Percentiles rank a stretch among this genome's conserved stretches.
These are phyloP conservation scores for Pocillopora verrucosa DNA, from an alignment of 64 coral and sea anemone species.

Conservation along the genomic window DNA sequence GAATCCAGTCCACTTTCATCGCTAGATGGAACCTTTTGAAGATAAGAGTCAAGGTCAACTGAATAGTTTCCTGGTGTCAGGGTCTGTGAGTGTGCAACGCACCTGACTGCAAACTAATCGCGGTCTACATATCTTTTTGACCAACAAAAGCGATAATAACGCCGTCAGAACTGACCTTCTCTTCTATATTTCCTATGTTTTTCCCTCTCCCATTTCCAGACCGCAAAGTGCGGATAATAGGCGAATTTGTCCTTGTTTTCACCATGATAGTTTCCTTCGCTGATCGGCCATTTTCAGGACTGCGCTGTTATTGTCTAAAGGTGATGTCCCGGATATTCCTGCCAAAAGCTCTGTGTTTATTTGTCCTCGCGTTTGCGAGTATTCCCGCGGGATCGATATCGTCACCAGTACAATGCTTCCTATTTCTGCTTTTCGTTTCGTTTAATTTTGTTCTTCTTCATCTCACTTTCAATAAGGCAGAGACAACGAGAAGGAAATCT, in stretches of 20 bases:
- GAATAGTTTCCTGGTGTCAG: neutral
- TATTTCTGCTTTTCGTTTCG: neutral
- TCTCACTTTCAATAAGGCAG: too few species aligned
- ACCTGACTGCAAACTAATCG: neutral
- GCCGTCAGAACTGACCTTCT: neutral
- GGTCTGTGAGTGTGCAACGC: neutral
- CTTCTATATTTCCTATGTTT: conserved; percentile 37
- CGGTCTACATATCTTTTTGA: neutral
- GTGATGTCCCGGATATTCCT: neutral
- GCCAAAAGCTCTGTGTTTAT: neutral
- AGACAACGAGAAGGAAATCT: too few species aligned
- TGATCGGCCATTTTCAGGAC: neutral
- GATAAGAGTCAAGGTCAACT: neutral
- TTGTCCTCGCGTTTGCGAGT: neutral
- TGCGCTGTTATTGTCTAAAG: neutral
- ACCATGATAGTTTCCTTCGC: conserved; percentile 10
- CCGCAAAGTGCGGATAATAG: conserved; percentile 20
- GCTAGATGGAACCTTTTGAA: conserved; percentile 28
- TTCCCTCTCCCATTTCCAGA: conserved; percentile 43
- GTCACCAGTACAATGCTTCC: neutral
- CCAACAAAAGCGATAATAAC: neutral
- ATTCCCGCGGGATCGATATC: neutral
- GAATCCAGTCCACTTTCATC: conserved; percentile 52
- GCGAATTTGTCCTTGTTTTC: conserved; percentile 17
- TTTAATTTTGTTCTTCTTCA: too few species aligned